Percentiles rank a stretch among this genome's conserved stretches.
These are phyloP conservation scores for Heliconius erato DNA, from an alignment of 2,888 invertebrate species.

Conservation along the genomic window DNA sequence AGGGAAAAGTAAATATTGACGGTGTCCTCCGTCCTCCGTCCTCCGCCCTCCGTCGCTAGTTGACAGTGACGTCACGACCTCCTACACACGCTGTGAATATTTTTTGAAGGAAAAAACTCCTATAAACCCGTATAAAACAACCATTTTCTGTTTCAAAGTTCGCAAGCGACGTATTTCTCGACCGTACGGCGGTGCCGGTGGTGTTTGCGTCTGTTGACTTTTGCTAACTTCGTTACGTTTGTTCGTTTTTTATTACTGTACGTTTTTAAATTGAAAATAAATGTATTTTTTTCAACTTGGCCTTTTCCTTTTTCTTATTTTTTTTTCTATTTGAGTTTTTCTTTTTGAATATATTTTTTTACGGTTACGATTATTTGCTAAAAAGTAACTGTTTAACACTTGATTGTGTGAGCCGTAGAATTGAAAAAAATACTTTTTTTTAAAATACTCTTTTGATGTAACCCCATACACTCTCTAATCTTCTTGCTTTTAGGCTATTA, in stretches of 20 bases:
- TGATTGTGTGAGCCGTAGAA: too few relatives aligned
- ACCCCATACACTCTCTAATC: too few relatives aligned
- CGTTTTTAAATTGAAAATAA: slow-evolving; percentile 20
- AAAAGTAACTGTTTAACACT: too few relatives aligned
- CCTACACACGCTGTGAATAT: slow-evolving; percentile 45
- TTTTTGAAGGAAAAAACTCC: slow-evolving; percentile 53
- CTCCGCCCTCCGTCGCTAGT: slow-evolving; percentile 52
- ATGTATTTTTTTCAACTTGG: not conserved
- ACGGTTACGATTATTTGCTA: not conserved
- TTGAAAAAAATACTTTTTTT: too few relatives aligned
- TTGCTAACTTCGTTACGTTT: slow-evolving; percentile 44
- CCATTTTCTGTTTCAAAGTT: slow-evolving; percentile 63
- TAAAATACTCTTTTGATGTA: too few relatives aligned
- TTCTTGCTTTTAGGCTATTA: too few relatives aligned
- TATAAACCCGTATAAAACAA: slow-evolving; percentile 62
- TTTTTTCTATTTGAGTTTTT: not conserved
- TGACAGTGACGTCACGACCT: slow-evolving; percentile 57
- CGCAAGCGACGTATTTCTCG: slow-evolving; percentile 47
- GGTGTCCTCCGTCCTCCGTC: slow-evolving; percentile 55
- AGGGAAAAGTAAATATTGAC: slow-evolving; percentile 59
- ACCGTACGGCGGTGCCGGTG: slow-evolving; percentile 18
- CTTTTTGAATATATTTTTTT: not conserved
- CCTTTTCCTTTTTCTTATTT: not conserved
- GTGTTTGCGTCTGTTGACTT: slow-evolving; percentile 52
- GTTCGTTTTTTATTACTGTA: slow-evolving; percentile 19